Evolutionary conservation across 2,797 vertebrate species (phyloP).

Genomic region (Falco concolor): DNA sequence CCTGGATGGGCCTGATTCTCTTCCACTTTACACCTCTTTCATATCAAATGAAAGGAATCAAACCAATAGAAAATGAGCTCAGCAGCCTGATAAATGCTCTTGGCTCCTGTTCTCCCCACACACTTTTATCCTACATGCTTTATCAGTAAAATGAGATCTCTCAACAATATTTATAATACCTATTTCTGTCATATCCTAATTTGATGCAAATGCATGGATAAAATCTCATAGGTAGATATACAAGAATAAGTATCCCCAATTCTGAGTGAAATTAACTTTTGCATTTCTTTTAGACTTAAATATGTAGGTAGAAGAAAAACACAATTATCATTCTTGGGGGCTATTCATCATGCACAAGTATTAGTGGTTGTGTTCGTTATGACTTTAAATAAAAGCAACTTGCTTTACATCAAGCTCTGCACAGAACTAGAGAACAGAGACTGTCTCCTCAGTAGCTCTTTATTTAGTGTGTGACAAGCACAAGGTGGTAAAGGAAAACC

Average conservation of each 20-base stretch:
- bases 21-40: background rate
- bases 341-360: background rate
- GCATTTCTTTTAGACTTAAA: background rate
- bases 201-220: background rate
- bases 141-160: background rate
- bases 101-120: background rate
- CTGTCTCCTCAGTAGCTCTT: background rate
- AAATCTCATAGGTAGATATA: background rate
- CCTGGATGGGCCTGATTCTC: background rate
- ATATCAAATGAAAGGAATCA: background rate
- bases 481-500: background rate
- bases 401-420: background rate
- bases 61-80: background rate
- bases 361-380: background rate
- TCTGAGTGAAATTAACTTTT: background rate
- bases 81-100: background rate
- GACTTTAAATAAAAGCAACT: background rate
- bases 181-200: background rate
- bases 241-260: background rate
- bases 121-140: background rate
- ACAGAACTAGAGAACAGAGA: background rate
- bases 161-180: background rate
- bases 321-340: background rate
- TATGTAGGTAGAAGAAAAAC: background rate
- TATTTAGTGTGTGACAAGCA: background rate